phyloP scores from a whole-genome alignment of 2,113 vertebrate species.

The Neotragus moschatus region DNA sequence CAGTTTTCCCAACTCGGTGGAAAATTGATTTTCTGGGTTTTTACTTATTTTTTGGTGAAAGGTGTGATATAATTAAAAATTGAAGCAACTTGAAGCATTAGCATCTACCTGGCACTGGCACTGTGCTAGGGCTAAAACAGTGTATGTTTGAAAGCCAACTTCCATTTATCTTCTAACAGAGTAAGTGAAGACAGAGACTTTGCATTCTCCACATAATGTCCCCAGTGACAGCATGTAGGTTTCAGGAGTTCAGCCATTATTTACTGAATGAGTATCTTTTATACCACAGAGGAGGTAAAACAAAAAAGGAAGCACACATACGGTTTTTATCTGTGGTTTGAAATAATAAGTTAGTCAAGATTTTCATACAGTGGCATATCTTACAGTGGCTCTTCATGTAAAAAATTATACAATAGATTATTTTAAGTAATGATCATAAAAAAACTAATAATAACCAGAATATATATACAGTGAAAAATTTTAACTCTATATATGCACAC shows the following conservation, averaged over 20 bases:
- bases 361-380: neutral
- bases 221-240: neutral
- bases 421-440: constrained; percentile 16
- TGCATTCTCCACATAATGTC: neutral
- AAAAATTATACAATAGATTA: neutral
- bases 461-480: neutral
- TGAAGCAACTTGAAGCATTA: neutral
- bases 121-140: neutral
- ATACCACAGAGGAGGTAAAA: neutral
- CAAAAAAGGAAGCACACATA: neutral
- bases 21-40: neutral
- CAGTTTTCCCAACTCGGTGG: neutral
- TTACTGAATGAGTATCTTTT: neutral
- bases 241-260: neutral
- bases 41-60: neutral
- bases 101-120: neutral
- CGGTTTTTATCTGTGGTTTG: neutral
- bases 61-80: neutral
- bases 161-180: neutral
- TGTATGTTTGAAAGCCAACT: neutral
- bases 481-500: neutral
- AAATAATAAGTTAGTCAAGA: neutral
- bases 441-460: neutral
- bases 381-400: neutral
- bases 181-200: neutral